phyloP scores from a whole-genome alignment of 64 coral and sea anemone species.

The Actinia equina region DNA sequence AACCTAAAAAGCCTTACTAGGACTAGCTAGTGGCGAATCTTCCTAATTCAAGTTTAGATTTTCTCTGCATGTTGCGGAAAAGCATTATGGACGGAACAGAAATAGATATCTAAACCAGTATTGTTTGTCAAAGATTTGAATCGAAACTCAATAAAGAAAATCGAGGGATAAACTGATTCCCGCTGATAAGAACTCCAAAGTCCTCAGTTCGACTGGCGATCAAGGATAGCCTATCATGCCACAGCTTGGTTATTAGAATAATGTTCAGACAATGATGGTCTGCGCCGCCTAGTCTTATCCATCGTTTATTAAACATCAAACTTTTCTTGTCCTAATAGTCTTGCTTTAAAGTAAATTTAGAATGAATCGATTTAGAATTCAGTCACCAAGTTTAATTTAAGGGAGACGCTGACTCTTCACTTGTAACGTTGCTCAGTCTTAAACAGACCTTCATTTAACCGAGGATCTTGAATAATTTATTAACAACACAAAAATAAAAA shows the following conservation, averaged over 20 bases:
- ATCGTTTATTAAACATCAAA: not conserved
- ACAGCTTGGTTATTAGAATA: not conserved
- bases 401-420: too few species aligned
- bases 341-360: too few species aligned
- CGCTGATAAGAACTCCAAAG: not conserved
- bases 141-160: not conserved
- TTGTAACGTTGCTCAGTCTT: too few species aligned
- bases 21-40: too few species aligned
- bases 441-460: too few species aligned
- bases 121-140: not conserved
- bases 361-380: too few species aligned
- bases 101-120: not conserved
- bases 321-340: too few species aligned
- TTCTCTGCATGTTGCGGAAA: not conserved
- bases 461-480: not conserved
- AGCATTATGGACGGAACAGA: not conserved
- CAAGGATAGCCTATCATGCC: not conserved
- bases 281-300: not conserved
- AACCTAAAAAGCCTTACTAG: too few species aligned
- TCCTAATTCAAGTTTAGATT: too few species aligned
- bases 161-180: not conserved
- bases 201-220: not conserved
- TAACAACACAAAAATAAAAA: not conserved
- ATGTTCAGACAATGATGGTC: slow-evolving; percentile 6
- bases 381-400: too few species aligned